phyloP scores from a whole-genome alignment of 1,140 invertebrate genomes.

The Chironomus tepperi region DNA sequence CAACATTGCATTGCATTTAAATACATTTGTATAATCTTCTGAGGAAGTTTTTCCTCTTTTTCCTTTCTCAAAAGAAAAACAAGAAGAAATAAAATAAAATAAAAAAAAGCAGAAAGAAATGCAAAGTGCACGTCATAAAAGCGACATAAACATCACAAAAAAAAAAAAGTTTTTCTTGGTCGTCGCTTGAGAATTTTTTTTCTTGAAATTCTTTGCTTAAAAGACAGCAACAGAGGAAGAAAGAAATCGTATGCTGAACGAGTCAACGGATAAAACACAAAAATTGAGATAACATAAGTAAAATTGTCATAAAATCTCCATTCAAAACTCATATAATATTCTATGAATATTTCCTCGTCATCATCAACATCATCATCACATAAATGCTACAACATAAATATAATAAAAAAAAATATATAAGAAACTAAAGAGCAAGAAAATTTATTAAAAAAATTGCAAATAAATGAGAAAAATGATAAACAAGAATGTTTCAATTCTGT shows the following conservation, averaged over 20 bases:
- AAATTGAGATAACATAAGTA: constrained; percentile 3
- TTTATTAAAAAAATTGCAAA: not conserved
- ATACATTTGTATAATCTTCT: constrained; percentile 2
- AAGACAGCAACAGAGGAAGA: not conserved
- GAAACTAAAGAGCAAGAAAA: too few relatives aligned
- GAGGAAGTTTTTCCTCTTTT: not conserved
- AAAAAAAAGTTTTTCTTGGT: not conserved
- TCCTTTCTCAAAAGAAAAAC: not conserved
- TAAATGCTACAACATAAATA: constrained; percentile 1
- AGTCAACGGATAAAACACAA: not conserved
- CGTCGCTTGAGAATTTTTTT: not conserved
- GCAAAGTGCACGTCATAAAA: constrained; percentile 7
- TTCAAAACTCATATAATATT: constrained; percentile 14
- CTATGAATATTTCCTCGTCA: not conserved
- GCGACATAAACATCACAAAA: not conserved
- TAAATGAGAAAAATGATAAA: not conserved
- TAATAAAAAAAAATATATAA: not conserved
- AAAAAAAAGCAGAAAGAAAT: not conserved
- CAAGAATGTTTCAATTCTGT: too few relatives aligned
- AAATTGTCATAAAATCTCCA: constrained; percentile 9
- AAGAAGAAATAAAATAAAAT: not conserved
- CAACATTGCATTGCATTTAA: constrained; percentile 13
- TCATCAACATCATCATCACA: constrained; percentile 1
- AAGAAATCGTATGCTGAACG: not conserved
- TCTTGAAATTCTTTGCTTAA: not conserved